Percentiles rank a stretch among this genome's conserved stretches.
phyloP scores from a whole-genome alignment of 2,113 vertebrate genomes.

The Podarcis cretensis region DNA sequence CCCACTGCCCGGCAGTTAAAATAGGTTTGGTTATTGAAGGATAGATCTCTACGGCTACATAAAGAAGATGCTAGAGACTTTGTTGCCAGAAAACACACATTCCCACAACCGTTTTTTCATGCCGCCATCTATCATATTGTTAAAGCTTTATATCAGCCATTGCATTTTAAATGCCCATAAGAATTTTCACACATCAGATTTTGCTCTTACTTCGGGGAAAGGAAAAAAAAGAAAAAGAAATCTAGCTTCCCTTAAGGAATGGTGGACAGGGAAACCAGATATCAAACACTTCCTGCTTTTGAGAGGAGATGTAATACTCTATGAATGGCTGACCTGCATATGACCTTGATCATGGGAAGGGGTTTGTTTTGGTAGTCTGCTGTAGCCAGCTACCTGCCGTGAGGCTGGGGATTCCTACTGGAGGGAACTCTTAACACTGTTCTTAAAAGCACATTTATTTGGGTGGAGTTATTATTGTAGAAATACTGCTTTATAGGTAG shows the following conservation, averaged over 20 bases:
- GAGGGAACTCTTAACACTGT: slow-evolving; percentile 76
- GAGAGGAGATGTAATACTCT: slow-evolving; percentile 78
- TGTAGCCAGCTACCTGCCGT: slow-evolving; percentile 86
- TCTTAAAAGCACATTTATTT: slow-evolving; percentile 75
- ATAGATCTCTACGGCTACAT: slow-evolving; percentile 18
- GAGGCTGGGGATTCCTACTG: slow-evolving; percentile 85
- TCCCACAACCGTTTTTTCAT: slow-evolving; percentile 46
- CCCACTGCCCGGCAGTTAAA: slow-evolving; percentile 20
- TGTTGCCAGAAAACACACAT: slow-evolving; percentile 31
- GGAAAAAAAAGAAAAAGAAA: slow-evolving; percentile 75
- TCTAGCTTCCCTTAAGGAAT: slow-evolving; percentile 76
- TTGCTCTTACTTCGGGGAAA: slow-evolving; percentile 52
- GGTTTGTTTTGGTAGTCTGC: slow-evolving; percentile 89
- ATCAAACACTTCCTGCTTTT: slow-evolving; percentile 75
- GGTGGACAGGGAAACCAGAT: slow-evolving; percentile 64
- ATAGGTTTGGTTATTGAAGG: slow-evolving; percentile 26
- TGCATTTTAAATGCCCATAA: slow-evolving; percentile 50
- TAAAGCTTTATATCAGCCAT: slow-evolving; percentile 48
- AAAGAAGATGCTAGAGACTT: slow-evolving; percentile 27
- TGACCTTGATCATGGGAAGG: slow-evolving; percentile 86
- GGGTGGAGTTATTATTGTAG: slow-evolving; percentile 59
- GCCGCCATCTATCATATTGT: slow-evolving; percentile 28
- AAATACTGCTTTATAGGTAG: slow-evolving; percentile 62
- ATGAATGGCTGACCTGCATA: slow-evolving; percentile 79
- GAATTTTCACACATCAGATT: slow-evolving; percentile 58